Evolutionary conservation across 2,888 invertebrate genomes (phyloP), one percentile per base, ranked within the genome.

Genomic region (Laothoe populi): DNA sequence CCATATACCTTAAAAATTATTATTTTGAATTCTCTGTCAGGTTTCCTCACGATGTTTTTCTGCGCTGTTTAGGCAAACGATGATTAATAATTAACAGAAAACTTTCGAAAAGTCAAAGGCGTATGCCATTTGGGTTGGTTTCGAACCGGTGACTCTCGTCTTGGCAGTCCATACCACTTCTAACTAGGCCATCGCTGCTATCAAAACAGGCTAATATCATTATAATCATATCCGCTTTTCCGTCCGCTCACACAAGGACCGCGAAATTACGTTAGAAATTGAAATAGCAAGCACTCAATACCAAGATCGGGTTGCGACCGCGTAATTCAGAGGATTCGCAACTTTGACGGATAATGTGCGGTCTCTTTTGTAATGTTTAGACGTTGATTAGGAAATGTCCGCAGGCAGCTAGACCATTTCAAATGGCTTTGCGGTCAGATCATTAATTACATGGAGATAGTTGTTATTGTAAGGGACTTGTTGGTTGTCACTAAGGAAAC

Each of bases 201-300:
- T n/a, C n/a, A n/a, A n/a, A n/a, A n/a, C n/a, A n/a, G n/a, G n/a
- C n/a, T n/a, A n/a, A n/a, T n/a, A n/a, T n/a, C n/a, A n/a, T n/a
- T n/a, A n/a, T 16, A 11, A 31, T 1, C 31, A 1, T 13, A 35
- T 5, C 11, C 19, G 53, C 53, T 16, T 0, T 5, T 19, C 31
- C 10, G 31, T 4, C 53, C 71, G 69, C 68, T 66, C n/a, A 2
- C 59, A 66, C 60, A 62, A 1, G 2, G 4, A 53, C 71, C 71
- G 24, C 16, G 64, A 70, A 42, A 60, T 48, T 65, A 70, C 62
- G 66, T 64, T 62, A 72, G 68, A 77, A 75, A 81, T 78, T 81
- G 75, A 76, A 81, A 81, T 74, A 74, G 73, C 73, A 63, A 67
- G 64, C 63, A 68, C 71, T 76, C 72, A 70, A 72, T 71, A 59